A percentile compares a stretch with the other conserved stretches of the same genome.
These are phyloP conservation scores for Pomatostomus ruficeps DNA, from an alignment of 2,113 vertebrate genomes.

Conservation along the genomic window DNA sequence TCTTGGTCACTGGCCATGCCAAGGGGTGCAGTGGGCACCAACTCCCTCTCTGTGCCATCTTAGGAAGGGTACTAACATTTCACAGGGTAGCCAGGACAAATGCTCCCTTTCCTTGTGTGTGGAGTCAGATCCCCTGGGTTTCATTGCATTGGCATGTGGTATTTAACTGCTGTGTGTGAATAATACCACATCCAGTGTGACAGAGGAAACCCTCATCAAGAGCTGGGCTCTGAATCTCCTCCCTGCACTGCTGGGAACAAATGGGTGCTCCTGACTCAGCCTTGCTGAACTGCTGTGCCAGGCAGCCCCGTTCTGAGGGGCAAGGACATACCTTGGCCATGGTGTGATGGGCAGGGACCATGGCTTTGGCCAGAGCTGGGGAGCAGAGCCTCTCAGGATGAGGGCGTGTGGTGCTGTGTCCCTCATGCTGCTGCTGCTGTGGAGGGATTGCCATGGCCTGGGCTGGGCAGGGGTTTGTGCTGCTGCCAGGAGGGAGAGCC, in stretches of 20 bases:
- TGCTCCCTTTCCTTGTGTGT: neutral
- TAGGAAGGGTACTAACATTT: neutral
- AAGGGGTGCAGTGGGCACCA: neutral
- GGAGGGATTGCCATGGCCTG: neutral
- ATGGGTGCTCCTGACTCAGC: neutral
- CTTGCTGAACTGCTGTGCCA: neutral
- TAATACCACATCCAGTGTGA: neutral
- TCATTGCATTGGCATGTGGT: neutral
- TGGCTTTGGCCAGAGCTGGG: neutral
- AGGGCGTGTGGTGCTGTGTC: accelerated
- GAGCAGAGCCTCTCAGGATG: neutral
- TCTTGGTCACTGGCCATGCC: neutral
- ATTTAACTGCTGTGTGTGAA: neutral
- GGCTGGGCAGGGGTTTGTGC: neutral
- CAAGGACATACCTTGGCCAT: accelerated
- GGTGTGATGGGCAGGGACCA: neutral
- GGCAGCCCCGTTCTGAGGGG: accelerated
- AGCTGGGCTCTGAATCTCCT: neutral
- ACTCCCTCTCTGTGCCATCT: neutral
- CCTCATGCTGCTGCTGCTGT: neutral
- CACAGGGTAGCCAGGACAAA: neutral
- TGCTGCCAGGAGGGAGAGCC: neutral
- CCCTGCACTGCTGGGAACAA: neutral
- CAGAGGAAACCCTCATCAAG: neutral
- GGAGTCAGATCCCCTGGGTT: neutral